Evolutionary conservation across 2,113 vertebrate species (phyloP), one percentile per base, ranked within the genome.

Genomic region (Apaloderma vittatum): DNA sequence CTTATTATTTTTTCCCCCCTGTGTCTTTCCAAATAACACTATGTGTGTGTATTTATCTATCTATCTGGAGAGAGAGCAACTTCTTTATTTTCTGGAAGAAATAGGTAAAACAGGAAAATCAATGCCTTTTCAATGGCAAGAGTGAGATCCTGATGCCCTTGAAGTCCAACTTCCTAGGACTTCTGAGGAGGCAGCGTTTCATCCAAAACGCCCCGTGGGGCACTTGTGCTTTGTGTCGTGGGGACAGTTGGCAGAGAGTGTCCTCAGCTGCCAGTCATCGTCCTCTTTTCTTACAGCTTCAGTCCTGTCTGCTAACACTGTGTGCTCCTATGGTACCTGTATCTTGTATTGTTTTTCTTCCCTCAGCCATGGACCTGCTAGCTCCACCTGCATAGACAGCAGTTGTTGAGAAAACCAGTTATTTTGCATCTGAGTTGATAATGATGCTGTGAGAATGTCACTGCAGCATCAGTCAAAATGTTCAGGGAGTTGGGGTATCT

Each of bases 171-270:
- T 37, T 88, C 36, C 66, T 34, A 30, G 32, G 16, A 45, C 49
- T 92, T 48, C 61, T 37, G 32, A n/a, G 67, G n/a, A 52, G 36
- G 34, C 14, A 17, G n/a, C 26, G 46, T 78, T 55, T 88, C 48
- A 71, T 27, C 36, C 55, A 27, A 17, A 63, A 78, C 0, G 1
- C 34, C 48, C 59, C 22, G 11, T 1, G 10, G 52, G 36, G 23
- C 22, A 52, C 13, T 17, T 18, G 45, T 15, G 4, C 6, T 16
- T 29, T 0, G 1, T n/a, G 30, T 12, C 2, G 0, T 15, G 22
- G 63, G 57, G 17, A 65, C 18, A 26, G n/a, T 15, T 2, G 0
- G 37, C 22, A 65, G 67, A 88, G 13, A 21, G 5, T 49, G 36
- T 46, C 7, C 54, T 84, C 43, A 81, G 49, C 63, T 71, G 34